Conservation (phyloP, 1,140 invertebrate species). For the Aricia agestis region DNA sequence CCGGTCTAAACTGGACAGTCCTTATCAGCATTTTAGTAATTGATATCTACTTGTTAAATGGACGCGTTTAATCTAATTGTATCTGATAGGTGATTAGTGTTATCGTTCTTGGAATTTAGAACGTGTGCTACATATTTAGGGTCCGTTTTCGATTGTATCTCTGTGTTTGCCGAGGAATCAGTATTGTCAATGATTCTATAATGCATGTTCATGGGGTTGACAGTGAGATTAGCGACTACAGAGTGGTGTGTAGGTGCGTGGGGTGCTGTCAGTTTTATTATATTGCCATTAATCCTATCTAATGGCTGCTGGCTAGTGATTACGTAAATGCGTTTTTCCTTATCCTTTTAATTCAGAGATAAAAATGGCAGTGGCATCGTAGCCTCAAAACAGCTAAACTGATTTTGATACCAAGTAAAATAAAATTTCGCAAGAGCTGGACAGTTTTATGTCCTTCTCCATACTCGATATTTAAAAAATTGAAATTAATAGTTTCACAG, state of each 20-base stretch:
- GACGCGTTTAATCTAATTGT: slow-evolving; percentile 56
- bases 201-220: slow-evolving; percentile 30
- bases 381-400: too few species aligned
- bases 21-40: slow-evolving; percentile 62
- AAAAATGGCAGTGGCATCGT: too few species aligned
- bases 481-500: too few species aligned
- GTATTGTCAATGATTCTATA: slow-evolving; percentile 4
- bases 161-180: not conserved
- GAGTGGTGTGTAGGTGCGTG: slow-evolving; percentile 25
- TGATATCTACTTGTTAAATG: slow-evolving; percentile 71
- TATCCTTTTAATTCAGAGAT: not conserved
- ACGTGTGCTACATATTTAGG: slow-evolving; percentile 6
- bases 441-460: too few species aligned
- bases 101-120: slow-evolving; percentile 18
- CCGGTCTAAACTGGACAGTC: slow-evolving; percentile 55
- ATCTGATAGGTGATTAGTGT: slow-evolving; percentile 36
- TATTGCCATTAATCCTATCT: not conserved
- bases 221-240: slow-evolving; percentile 35
- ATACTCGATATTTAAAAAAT: too few species aligned
- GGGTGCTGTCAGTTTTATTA: slow-evolving; percentile 16
- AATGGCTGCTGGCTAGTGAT: not conserved
- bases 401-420: too few species aligned
- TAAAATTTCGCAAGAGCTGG: too few species aligned
- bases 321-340: not conserved
- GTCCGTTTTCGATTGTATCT: slow-evolving; percentile 4